Base-by-base conservation (phyloP, 1,140 invertebrate genomes). In the Lepidurus apus region DNA sequence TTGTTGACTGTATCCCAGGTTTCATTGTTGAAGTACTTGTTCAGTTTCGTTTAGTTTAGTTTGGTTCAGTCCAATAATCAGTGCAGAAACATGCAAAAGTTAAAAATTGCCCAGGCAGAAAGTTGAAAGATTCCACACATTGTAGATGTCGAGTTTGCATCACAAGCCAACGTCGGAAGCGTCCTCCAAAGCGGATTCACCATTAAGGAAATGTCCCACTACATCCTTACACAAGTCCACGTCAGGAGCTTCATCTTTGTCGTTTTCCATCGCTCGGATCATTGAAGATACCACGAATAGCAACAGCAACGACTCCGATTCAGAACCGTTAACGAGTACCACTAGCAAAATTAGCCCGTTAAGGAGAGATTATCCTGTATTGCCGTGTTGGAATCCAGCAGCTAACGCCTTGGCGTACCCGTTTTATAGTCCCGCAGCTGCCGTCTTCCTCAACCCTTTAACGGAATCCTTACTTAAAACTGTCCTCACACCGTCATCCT, bases 261-360 rank as follows among this genome's bases (percentile, higher is more conserved):
- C 78, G n/a, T 79, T 79, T 21, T 79, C 78, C 43, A 79, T 79
- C 65, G 78, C 78, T 17, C 78, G 78, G 73, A 44, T 79, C 73
- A 79, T 79, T 10, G 73, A 79, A n/a, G 75, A 75, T 26, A n/a
- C 73, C 42, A 43, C 78, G 17, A 43, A n/a, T n/a, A 43, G 26
- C 1, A 74, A 74, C 7, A 43, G 53, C 53, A 65, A 65, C 53
- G 53, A 65, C 8, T 65, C 53, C 5, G 53, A 65, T 17, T 65
- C 53, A 8, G 53, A 65, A 65, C 17, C n/a, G 8, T 1, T 65
- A 7, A 7, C 53, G 17, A 13, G 21, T 65, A n/a, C 53, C n/a
- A 21, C 53, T 17, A 17, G 4, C 53, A 65, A 65, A 17, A 65
- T 4, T 9, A 42, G 21, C 1, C 21, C 5, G 11, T 11, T 78